A percentile compares a stretch with the other conserved stretches of the same genome.
phyloP scores from a whole-genome alignment of 2,113 vertebrate species.

The Excalfactoria chinensis region DNA sequence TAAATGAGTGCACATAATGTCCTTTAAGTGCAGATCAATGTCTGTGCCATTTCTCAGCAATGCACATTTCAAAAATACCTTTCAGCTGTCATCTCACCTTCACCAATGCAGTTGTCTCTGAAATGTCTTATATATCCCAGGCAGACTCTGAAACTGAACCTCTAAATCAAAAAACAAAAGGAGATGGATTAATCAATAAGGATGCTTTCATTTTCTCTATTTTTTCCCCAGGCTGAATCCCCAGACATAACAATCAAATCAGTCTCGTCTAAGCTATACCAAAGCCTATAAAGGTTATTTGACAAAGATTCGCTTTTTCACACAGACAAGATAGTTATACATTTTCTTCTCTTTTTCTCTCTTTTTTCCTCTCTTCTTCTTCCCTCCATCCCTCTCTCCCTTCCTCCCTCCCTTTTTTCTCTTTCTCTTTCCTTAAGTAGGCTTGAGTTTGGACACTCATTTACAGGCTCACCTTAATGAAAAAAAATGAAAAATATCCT shows the following conservation, averaged over 20 bases:
- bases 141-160: slow-evolving; percentile 46
- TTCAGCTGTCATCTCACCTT: slow-evolving; percentile 20
- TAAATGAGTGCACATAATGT: slow-evolving; percentile 3
- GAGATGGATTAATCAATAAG: slow-evolving; percentile 63
- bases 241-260: slow-evolving; percentile 70
- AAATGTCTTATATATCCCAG: not conserved
- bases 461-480: not conserved
- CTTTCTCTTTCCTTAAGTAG: not conserved
- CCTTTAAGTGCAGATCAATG: slow-evolving; percentile 47
- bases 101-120: slow-evolving; percentile 4
- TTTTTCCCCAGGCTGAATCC: slow-evolving; percentile 59
- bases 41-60: not conserved
- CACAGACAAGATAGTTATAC: accelerated
- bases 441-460: not conserved
- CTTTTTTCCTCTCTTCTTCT: not conserved
- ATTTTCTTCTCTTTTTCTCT: not conserved
- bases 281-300: slow-evolving; percentile 49
- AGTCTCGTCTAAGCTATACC: slow-evolving; percentile 44
- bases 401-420: not conserved
- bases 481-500: not conserved
- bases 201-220: slow-evolving; percentile 42
- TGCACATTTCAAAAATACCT: not conserved
- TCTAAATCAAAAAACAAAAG: slow-evolving; percentile 67
- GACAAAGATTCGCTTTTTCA: slow-evolving; percentile 20
- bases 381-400: not conserved